A percentile compares a stretch with the other conserved stretches of the same genome.
Evolutionary conservation across 2,113 vertebrate species (phyloP).

Genomic region (Eptesicus fuscus): DNA sequence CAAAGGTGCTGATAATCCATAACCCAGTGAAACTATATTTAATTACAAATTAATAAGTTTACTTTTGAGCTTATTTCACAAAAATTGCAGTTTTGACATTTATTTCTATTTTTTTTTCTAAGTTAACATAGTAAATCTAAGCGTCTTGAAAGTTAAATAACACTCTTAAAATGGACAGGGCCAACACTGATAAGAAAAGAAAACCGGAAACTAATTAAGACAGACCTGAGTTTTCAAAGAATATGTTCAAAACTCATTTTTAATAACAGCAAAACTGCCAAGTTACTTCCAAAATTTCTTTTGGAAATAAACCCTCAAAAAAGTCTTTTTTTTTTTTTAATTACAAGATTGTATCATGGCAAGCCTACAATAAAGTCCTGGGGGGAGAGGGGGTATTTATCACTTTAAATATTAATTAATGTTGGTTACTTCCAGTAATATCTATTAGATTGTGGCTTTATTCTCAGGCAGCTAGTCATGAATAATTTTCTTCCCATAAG

Average conservation of each 20-base stretch:
- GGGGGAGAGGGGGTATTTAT: neutral
- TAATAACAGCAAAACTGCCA: neutral
- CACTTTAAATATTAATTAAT: slow-evolving; percentile 59
- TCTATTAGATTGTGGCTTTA: slow-evolving; percentile 17
- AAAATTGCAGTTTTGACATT: neutral
- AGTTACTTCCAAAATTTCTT: neutral
- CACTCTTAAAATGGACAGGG: neutral
- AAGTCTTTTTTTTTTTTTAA: neutral
- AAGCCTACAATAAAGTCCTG: neutral
- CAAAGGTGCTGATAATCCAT: neutral
- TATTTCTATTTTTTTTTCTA: slow-evolving; percentile 2
- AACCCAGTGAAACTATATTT: neutral
- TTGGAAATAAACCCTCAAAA: neutral
- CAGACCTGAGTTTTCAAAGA: neutral
- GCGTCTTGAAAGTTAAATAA: neutral
- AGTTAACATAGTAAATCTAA: neutral
- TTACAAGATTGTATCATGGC: neutral
- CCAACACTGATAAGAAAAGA: neutral
- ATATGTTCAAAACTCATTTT: neutral
- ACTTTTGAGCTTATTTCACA: neutral
- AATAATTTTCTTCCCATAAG: slow-evolving; percentile 39
- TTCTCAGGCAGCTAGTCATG: neutral
- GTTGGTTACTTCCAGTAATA: slow-evolving; percentile 19
- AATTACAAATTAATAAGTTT: slow-evolving; percentile 22
- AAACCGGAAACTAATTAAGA: slow-evolving; percentile 2